Percentiles rank a stretch among this genome's conserved stretches.
These are phyloP conservation scores for Plemyria rubiginata DNA, from an alignment of 2,888 invertebrate species.

Conservation along the genomic window DNA sequence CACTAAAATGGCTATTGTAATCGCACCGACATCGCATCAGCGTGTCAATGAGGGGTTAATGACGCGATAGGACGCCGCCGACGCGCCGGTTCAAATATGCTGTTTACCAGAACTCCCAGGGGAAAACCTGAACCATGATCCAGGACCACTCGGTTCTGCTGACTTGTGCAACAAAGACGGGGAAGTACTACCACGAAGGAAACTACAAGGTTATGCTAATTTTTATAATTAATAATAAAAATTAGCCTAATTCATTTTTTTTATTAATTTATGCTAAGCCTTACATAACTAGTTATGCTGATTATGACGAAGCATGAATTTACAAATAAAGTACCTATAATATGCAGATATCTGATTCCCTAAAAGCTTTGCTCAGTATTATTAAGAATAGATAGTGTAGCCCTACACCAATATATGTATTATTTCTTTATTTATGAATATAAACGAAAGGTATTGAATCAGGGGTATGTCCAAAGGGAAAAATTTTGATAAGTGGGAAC, in stretches of 20 bases:
- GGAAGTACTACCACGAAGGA: too few relatives aligned
- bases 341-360: too few relatives aligned
- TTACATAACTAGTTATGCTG: too few relatives aligned
- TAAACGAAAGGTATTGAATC: neutral
- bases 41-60: conserved; percentile 10
- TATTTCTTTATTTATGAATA: neutral
- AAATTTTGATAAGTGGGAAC: neutral
- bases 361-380: too few relatives aligned
- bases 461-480: conserved; percentile 2
- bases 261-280: too few relatives aligned
- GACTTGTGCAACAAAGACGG: neutral
- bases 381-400: too few relatives aligned
- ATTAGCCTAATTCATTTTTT: too few relatives aligned
- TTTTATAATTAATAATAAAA: too few relatives aligned
- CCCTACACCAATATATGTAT: too few relatives aligned
- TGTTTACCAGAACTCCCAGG: conserved; percentile 14
- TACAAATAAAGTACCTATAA: too few relatives aligned
- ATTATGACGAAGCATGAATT: too few relatives aligned
- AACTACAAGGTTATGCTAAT: too few relatives aligned
- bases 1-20: conserved; percentile 9
- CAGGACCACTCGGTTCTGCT: neutral
- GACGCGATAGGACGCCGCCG: conserved; percentile 8
- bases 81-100: conserved; percentile 8
- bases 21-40: conserved; percentile 10
- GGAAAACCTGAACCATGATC: neutral